Conservation (phyloP, 1,140 invertebrate genomes). For the Drosophila aff. region DNA sequence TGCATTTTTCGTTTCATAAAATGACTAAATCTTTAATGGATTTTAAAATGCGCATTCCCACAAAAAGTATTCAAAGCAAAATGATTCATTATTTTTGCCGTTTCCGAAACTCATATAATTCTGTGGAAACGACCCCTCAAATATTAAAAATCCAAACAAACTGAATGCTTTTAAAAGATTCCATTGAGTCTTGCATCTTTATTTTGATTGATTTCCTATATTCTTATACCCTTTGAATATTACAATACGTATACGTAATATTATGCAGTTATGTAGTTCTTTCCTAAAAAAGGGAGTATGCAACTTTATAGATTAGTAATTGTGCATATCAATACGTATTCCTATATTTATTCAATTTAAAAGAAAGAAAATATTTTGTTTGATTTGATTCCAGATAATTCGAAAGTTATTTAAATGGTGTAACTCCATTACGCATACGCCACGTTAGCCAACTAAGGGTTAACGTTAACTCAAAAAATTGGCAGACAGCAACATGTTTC, state of each 20-base stretch:
- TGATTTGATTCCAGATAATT: too few relatives aligned
- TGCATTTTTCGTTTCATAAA: background rate
- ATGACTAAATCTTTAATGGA: background rate
- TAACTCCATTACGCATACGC: slow-evolving; percentile 1
- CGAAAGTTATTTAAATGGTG: background rate
- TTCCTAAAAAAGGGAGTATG: background rate
- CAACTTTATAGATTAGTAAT: background rate
- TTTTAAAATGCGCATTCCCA: background rate
- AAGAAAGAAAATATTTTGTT: background rate
- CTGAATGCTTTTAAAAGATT: background rate
- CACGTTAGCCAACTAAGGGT: slow-evolving; percentile 8
- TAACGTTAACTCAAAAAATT: slow-evolving; percentile 20
- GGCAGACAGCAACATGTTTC: slow-evolving; percentile 64
- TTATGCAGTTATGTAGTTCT: background rate
- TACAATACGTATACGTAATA: background rate
- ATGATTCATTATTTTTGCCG: background rate
- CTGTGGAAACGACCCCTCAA: background rate
- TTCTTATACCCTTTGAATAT: background rate
- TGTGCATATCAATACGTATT: background rate
- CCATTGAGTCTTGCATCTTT: background rate
- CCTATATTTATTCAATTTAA: background rate
- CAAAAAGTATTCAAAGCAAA: slow-evolving; percentile 2
- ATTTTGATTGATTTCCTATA: too few relatives aligned
- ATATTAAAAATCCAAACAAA: background rate
- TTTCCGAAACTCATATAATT: slow-evolving; percentile 9